Conservation (phyloP, 1,140 invertebrate genomes). For the Cecropterus lyciades region DNA sequence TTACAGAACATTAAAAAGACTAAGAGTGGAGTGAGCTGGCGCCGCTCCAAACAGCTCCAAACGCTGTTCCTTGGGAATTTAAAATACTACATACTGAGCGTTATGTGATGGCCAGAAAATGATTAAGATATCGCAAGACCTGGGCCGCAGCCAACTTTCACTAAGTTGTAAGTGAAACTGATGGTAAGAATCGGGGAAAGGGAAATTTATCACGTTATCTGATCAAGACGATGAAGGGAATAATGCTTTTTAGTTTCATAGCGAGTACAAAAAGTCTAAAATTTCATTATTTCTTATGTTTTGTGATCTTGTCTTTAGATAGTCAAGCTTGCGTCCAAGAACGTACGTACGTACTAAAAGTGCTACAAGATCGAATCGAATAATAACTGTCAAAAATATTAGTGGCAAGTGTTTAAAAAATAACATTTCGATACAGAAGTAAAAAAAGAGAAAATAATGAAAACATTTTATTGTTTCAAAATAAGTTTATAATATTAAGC, state of each 20-base stretch:
- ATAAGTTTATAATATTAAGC: no score
- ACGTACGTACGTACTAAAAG: no score
- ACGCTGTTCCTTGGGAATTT: constrained; percentile 27
- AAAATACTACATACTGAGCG: constrained; percentile 24
- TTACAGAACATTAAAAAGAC: constrained; percentile 44
- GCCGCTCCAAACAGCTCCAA: constrained; percentile 33
- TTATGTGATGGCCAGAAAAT: constrained; percentile 27
- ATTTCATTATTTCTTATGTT: no score
- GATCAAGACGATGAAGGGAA: neutral
- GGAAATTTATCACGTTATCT: neutral
- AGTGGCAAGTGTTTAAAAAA: no score
- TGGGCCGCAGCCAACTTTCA: constrained; percentile 27
- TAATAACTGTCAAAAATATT: no score
- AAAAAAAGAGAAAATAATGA: no score
- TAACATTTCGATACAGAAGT: no score
- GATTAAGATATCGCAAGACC: constrained; percentile 19
- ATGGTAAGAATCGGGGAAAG: constrained; percentile 4
- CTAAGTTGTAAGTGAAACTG: constrained; percentile 27
- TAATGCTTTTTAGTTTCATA: neutral
- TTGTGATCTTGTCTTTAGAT: no score
- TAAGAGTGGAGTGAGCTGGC: constrained; percentile 36
- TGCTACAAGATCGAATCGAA: no score
- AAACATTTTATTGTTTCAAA: no score
- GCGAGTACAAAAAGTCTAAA: no score
- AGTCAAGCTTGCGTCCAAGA: no score